Base-by-base conservation (phyloP, 2,888 invertebrate genomes). In the Platycheirus rosarum region DNA sequence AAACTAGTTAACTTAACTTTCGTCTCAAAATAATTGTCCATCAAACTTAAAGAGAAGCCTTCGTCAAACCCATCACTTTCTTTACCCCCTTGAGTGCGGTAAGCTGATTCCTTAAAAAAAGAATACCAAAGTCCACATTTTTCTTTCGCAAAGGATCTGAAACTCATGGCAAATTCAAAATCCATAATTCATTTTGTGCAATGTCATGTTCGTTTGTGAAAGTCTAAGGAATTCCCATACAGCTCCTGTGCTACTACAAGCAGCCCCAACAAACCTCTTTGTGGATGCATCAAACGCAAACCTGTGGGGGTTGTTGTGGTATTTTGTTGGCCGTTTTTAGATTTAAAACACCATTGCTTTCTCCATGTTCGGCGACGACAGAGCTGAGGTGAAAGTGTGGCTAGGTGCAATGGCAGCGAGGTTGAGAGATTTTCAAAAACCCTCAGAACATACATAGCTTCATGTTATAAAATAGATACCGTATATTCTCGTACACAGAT, bases 401-500 rank as follows among this genome's bases (percentile, higher is more conserved):
- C n/a, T 5, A 26, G 8, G 20, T 4, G 8, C n/a, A 11, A 4
- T 44, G 42, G 29, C 60, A 60, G 60, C 35, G 8, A 37, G 51
- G 66, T 20, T 46, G 42, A 44, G 62, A 49, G 57, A 74, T 63
- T 32, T 35, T 46, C 35, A 37, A 46, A 51, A 75, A 75, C 16
- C 68, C 73, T 40, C 44, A 37, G 23, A 55, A 57, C 74, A 69
- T 49, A n/a, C n/a, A 69, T 51, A 70, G 79, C 69, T 74, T 69
- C 42, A 29, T 68, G 79, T 53, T 74, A 57, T 40, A 74, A 68
- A 73, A 73, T 68, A 20, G 74, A 69, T 60, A 65, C 62, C 26
- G 26, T 68, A 65, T 74, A 55, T 57, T 63, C 49, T 62, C 18
- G 35, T 68, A 74, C 79, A 63, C 74, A 74, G 79, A 74, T 79